Conservation (phyloP, 92 coral and sea anemone species). For the Siderastrea radians region DNA sequence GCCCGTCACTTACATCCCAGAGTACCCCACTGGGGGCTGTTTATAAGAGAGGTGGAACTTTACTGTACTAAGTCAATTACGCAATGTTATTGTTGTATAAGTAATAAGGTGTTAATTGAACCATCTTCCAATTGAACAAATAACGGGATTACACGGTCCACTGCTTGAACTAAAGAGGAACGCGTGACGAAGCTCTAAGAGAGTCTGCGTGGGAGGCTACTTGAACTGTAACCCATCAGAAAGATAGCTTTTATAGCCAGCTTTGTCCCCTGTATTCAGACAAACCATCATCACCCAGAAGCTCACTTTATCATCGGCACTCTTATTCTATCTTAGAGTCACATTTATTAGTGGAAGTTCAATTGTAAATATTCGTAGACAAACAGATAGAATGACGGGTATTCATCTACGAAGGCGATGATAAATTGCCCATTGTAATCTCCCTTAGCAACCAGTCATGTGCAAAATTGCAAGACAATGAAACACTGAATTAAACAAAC, state of each 20-base stretch:
- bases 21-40: no score
- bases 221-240: not conserved
- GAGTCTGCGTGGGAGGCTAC: no score
- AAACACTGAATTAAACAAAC: not conserved
- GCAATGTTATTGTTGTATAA: no score
- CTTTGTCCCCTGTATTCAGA: not conserved
- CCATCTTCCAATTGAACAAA: not conserved
- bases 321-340: no score
- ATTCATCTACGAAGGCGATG: not conserved
- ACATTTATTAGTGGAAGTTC: no score
- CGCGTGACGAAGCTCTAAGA: no score
- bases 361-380: not conserved
- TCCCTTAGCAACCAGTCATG: conserved; percentile 43
- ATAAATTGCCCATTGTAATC: not conserved
- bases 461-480: conserved; percentile 20
- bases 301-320: no score
- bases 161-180: not conserved
- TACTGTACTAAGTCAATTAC: no score
- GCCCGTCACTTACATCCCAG: no score
- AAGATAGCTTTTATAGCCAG: not conserved
- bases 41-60: no score
- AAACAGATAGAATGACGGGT: not conserved
- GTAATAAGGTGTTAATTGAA: not conserved
- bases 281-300: no score
- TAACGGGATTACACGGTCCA: not conserved